These are phyloP conservation scores for Sphaeridia pumilis DNA, from an alignment of 2,888 invertebrate genomes.

Conservation along the genomic window DNA sequence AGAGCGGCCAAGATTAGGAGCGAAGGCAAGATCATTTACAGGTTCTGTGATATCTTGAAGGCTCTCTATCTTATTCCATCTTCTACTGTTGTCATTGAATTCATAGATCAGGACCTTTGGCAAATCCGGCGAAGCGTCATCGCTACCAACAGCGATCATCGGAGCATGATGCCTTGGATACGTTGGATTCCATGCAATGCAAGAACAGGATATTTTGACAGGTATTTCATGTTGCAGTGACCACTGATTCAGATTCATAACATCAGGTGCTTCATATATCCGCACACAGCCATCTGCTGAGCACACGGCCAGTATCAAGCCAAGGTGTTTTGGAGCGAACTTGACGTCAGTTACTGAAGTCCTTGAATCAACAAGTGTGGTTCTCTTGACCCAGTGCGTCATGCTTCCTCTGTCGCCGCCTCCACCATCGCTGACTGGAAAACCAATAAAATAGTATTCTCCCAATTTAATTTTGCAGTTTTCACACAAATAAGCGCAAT, in stretches of 20 bases:
- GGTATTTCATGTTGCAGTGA: conserved; percentile 83
- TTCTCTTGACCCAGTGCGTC: conserved; percentile 69
- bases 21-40: conserved; percentile 89
- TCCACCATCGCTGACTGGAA: conserved; percentile 57
- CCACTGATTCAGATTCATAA: conserved; percentile 98
- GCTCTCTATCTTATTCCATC: conserved; percentile 81
- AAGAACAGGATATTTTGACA: conserved; percentile 82
- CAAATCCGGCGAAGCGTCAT: conserved; percentile 41
- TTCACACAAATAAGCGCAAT: no score
- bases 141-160: conserved; percentile 71
- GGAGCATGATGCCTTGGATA: conserved; percentile 59
- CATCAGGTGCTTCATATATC: conserved; percentile 90
- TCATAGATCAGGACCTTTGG: conserved; percentile 84
- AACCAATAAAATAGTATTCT: no score
- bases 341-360: conserved; percentile 96
- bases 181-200: conserved; percentile 69
- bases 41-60: conserved; percentile 67
- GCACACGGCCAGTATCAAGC: conserved; percentile 81
- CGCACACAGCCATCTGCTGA: conserved; percentile 83
- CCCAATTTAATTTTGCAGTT: no score
- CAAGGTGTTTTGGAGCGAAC: conserved; percentile 91
- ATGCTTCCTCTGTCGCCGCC: conserved; percentile 28
- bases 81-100: conserved; percentile 73
- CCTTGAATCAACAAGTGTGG: conserved; percentile 87
- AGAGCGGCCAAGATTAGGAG: conserved; percentile 85